Percentiles rank a stretch among this genome's conserved stretches.
These are phyloP conservation scores for Oreochromis spilurus DNA, from an alignment of 2,113 vertebrate species.

Conservation along the genomic window DNA sequence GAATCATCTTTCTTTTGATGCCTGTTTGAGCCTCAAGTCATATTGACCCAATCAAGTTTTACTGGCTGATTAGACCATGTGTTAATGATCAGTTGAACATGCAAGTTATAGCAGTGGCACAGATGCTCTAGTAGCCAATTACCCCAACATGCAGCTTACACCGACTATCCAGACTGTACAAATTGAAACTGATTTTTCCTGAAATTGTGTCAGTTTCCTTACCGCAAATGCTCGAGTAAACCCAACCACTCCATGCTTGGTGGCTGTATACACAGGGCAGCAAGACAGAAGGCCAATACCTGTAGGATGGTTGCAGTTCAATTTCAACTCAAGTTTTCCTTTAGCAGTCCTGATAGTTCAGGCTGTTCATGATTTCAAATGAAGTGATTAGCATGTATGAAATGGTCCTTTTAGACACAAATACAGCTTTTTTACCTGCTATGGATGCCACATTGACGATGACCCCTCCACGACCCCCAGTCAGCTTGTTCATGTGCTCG, in stretches of 20 bases:
- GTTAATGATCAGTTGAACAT: background rate
- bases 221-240: conserved; percentile 71
- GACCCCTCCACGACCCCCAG: conserved; percentile 65
- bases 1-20: background rate
- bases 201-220: background rate
- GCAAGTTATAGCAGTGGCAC: background rate
- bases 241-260: conserved; percentile 66
- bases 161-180: background rate
- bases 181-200: background rate
- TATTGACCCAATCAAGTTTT: background rate
- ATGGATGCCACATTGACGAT: conserved; percentile 67
- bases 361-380: background rate
- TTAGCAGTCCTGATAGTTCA: background rate
- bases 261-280: conserved; percentile 70
- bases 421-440: conserved; percentile 40
- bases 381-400: fast-evolving
- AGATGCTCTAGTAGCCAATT: background rate
- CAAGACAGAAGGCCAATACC: conserved; percentile 47
- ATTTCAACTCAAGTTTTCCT: background rate
- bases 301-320: background rate
- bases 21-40: background rate
- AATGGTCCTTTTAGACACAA: fast-evolving
- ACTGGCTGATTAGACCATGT: background rate
- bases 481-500: conserved; percentile 71
- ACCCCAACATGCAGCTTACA: background rate